Evolutionary conservation across 2,113 vertebrate genomes (phyloP), one percentile per base, ranked within the genome.

Genomic region (Hippocampus comes): DNA sequence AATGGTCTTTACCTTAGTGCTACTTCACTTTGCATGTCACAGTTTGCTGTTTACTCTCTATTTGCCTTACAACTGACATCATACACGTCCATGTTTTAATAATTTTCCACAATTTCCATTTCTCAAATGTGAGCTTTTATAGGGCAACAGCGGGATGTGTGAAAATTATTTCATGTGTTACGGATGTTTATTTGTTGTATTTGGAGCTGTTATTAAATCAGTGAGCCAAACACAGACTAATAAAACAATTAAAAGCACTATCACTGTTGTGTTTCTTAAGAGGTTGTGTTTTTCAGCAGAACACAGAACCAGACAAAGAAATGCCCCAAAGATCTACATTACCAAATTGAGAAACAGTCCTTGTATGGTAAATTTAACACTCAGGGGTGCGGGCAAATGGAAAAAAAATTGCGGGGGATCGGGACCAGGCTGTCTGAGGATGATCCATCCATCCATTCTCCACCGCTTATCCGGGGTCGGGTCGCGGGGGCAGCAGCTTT

Each of bases 241-340:
- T 64, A 64, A 43, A 72, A 73, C 63, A 59, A 82, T 87, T 85
- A 81, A 85, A 91, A 89, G 88, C 86, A 88, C 14, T 38, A 6
- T 11, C 38, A 1, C 9, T 6, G 27, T 34, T 1, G 7, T 61
- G 59, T 34, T 38, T 38, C 5, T 38, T 34, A 34, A 34, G 30
- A 34, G 30, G 30, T 34, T 34, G 30, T 34, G 30, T 55, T 55
- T 55, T 20, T 55, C 53, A 27, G 23, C n/a, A 59, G n/a, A 23
- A 27, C 25, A 23, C 23, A 25, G 9, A 59, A 3, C 23, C 43
- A 46, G 43, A 9, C 43, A 46, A 46, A 9, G 42, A 43, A 43
- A 46, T 3, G 12, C 12, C 43, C 10, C 9, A 46, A 46, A 46
- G 9, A 46, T 46, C 12, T 46, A 12, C 9, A 43, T 10, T 2